Evolutionary conservation across 1,140 invertebrate species (phyloP), one percentile per base, ranked within the genome.

Genomic region (Drosophila asahinai): DNA sequence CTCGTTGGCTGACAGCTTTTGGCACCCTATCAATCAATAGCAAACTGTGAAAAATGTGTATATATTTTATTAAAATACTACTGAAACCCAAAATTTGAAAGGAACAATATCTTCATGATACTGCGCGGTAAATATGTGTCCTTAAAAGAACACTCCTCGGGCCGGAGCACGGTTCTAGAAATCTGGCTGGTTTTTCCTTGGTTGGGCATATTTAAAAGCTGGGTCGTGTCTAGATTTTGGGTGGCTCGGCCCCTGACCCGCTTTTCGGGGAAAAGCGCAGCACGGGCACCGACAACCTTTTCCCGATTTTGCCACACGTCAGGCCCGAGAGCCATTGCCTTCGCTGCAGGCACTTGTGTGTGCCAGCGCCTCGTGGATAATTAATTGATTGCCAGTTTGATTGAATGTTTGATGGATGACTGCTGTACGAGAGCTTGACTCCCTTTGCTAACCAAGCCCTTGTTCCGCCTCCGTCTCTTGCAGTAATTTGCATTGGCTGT

Each of bases 351-450:
- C 36, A 47, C 17, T n/a, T 27, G 51, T 54, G 38, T 55, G 51
- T 17, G 27, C 52, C 73, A 49, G 51, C 52, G 62, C 36, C 22
- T 58, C 54, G 63, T 72, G 79, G 71, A 83, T 79, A 87, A 87
- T 87, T 81, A 89, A 83, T 87, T 87, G 83, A 81, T 87, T 83
- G 80, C 62, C 77, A 68, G 59, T 89, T 89, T 78, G 83, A 86
- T 82, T 86, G 79, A 86, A 73, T 76, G 76, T 82, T 86, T 86
- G 81, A 80, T 81, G 52, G 73, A 87, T 89, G 73, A 74, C 48
- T 65, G 72, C 74, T 27, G 36, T 30, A 22, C 15, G 40, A 30
- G 64, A 43, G 61, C 45, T 15, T 59, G 36, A 38, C 11, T 40
- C 38, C 42, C 59, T 62, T 76, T 64, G 40, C 80, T 83, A 74